phyloP scores from a whole-genome alignment of 2,888 invertebrate species.

The Molorchus minor region DNA sequence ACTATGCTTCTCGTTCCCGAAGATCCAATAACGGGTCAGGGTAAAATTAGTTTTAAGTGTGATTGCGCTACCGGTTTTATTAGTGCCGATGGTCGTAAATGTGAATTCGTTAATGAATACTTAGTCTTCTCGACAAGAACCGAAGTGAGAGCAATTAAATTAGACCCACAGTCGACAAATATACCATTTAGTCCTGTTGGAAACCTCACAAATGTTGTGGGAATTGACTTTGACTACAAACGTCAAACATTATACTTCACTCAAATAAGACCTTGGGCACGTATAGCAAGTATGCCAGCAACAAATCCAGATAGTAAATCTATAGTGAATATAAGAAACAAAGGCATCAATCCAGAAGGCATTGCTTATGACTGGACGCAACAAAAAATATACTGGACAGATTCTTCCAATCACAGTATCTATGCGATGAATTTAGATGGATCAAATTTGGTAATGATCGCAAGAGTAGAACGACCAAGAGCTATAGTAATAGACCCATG shows the following conservation, averaged over 20 bases:
- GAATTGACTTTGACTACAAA: constrained; percentile 93
- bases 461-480: constrained; percentile 90
- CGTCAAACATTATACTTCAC: constrained; percentile 91
- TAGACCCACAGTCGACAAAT: constrained; percentile 83
- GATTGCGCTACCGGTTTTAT: constrained; percentile 93
- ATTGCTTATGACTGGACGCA: constrained; percentile 98
- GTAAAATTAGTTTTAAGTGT: constrained; percentile 74
- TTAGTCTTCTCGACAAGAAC: constrained; percentile 93
- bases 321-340: constrained; percentile 75
- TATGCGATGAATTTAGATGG: constrained; percentile 95
- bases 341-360: constrained; percentile 91
- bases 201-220: constrained; percentile 92
- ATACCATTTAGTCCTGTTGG: constrained; percentile 86
- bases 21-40: constrained; percentile 64
- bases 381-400: constrained; percentile 97
- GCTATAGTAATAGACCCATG: constrained; percentile 98
- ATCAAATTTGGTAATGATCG: constrained; percentile 87
- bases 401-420: constrained; percentile 92
- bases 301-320: constrained; percentile 71
- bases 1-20: constrained; percentile 93
- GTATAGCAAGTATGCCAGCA: constrained; percentile 83
- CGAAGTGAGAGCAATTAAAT: constrained; percentile 89
- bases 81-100: constrained; percentile 71
- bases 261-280: constrained; percentile 91
- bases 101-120: constrained; percentile 87